Evolutionary conservation across 1,140 invertebrate genomes (phyloP).

Genomic region (Colletes gigas): DNA sequence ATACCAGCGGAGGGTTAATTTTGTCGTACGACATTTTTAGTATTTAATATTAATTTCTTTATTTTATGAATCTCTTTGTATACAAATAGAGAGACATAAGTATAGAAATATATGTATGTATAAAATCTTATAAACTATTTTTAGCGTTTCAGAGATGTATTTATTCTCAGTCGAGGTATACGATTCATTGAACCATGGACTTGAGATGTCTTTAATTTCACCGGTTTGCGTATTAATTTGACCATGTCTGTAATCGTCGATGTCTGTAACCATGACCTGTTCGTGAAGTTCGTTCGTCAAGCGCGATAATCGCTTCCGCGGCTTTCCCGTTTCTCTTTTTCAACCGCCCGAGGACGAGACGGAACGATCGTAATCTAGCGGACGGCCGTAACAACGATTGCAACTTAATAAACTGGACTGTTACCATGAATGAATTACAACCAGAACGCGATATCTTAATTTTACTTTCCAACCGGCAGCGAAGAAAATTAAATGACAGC

Average conservation of each 20-base stretch:
- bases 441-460: not conserved
- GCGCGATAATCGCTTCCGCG: slow-evolving; percentile 37
- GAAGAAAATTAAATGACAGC: not conserved
- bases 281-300: slow-evolving; percentile 35
- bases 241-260: not conserved
- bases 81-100: too few species aligned
- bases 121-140: too few species aligned
- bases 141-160: too few species aligned
- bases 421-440: slow-evolving; percentile 36
- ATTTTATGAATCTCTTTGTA: too few species aligned
- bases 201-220: too few species aligned
- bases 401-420: slow-evolving; percentile 37
- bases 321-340: slow-evolving; percentile 55
- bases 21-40: too few species aligned
- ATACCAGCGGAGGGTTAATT: too few species aligned
- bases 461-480: slow-evolving; percentile 14
- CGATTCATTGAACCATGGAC: too few species aligned
- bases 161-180: too few species aligned
- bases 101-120: too few species aligned
- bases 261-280: slow-evolving; percentile 40
- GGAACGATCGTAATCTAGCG: slow-evolving; percentile 51
- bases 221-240: too few species aligned
- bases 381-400: slow-evolving; percentile 26
- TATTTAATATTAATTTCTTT: too few species aligned
- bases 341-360: slow-evolving; percentile 22